Percentiles rank a stretch among this genome's conserved stretches.
Evolutionary conservation across 2,113 vertebrate species (phyloP).

Genomic region (Prochilodus magdalenae): DNA sequence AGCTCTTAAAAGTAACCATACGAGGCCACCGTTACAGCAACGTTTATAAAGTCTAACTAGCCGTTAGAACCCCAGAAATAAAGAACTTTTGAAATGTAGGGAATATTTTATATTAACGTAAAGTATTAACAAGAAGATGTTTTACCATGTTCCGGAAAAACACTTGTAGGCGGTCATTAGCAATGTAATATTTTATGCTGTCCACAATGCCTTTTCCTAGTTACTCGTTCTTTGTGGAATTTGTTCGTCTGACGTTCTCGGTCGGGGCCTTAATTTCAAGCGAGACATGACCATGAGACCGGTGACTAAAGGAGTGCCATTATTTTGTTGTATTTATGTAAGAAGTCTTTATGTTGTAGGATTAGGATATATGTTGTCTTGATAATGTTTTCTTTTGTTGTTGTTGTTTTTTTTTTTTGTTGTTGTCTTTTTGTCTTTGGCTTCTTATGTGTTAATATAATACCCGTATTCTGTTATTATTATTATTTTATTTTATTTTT

Average conservation of each 20-base stretch:
- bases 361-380: background rate
- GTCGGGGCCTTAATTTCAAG: slow-evolving; percentile 41
- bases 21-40: background rate
- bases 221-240: slow-evolving; percentile 17
- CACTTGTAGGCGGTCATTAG: slow-evolving; percentile 29
- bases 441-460: slow-evolving; percentile 15
- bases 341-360: background rate
- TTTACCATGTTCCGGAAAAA: slow-evolving; percentile 6
- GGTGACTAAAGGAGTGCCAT: slow-evolving; percentile 39
- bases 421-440: slow-evolving; percentile 46
- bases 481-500: slow-evolving; percentile 20
- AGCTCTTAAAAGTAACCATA: background rate
- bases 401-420: slow-evolving; percentile 24
- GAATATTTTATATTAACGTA: slow-evolving; percentile 32
- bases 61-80: no score
- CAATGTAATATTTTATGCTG: slow-evolving; percentile 46
- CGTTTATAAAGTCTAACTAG: background rate
- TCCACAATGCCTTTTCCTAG: slow-evolving; percentile 27
- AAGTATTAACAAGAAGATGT: background rate
- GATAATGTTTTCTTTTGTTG: no score
- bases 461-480: slow-evolving; percentile 4
- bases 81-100: slow-evolving; percentile 19
- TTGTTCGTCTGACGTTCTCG: slow-evolving; percentile 21
- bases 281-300: slow-evolving; percentile 30
- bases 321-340: slow-evolving; percentile 47